Percentiles rank a stretch among this genome's conserved stretches.
Evolutionary conservation across 2,888 invertebrate genomes (phyloP).

Genomic region (Conus canariensis): DNA sequence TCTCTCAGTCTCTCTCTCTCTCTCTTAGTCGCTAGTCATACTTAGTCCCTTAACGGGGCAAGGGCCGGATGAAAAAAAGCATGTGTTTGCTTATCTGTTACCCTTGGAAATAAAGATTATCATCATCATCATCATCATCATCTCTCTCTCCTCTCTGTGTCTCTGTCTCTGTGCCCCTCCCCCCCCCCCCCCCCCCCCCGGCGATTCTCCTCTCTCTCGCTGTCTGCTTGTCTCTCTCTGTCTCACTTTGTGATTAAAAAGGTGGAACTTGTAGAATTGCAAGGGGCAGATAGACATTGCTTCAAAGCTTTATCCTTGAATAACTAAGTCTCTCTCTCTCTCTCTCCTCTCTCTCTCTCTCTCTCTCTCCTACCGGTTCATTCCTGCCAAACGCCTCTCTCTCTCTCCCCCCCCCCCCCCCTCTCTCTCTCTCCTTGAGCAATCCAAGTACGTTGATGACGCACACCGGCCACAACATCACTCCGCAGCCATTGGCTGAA

Average conservation of each 20-base stretch:
- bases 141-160: not conserved
- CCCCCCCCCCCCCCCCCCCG: not conserved
- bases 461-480: not conserved
- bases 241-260: not conserved
- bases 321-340: not conserved
- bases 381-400: no score
- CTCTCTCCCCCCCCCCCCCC: not conserved
- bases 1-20: not conserved
- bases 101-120: no score
- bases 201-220: slow-evolving; percentile 28
- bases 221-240: slow-evolving; percentile 19
- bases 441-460: not conserved
- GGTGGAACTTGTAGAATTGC: no score
- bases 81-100: no score
- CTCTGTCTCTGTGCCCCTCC: not conserved
- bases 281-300: no score
- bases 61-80: no score
- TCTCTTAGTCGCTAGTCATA: no score
- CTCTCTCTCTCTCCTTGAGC: not conserved
- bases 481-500: not conserved
- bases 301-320: not conserved
- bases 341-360: not conserved
- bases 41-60: no score
- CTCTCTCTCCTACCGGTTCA: not conserved
- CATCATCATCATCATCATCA: no score